Evolutionary conservation across 1,140 invertebrate species (phyloP), one percentile per base, ranked within the genome.

Genomic region (Lamellibrachia luymesi): DNA sequence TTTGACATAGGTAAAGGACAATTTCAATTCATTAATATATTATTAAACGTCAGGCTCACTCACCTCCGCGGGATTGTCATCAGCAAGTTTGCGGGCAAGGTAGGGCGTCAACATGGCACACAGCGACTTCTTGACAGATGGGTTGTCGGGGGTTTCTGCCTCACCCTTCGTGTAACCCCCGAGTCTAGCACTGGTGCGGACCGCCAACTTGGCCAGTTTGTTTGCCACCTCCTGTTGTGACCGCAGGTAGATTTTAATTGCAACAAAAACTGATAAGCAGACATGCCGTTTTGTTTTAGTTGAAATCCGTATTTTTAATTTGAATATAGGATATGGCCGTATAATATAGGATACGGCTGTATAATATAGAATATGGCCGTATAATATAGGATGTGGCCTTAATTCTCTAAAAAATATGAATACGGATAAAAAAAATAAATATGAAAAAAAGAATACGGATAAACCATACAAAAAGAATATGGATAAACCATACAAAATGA

Each of bases 31-130:
- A 90, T n/a, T 22, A 90, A n/a, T 22, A 17, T 90, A 1, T 17
- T 22, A 90, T 93, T 93, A 50, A 52, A 4, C 51, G 27, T 50
- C 13, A 80, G 64, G 64, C 13, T 10, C 89, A 93, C 96, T 95
- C 96, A 98, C 97, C 96, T 98, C 97, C 95, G 98, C 97, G 1
- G 98, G 97, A 92, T 97, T 97, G 50, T 97, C 97, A 50, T 97
- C 97, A 17, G 97, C 96, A 90, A 99, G 97, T 95, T 98, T 97
- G 94, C 97, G 97, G 25, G 98, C 97, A 52, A 99, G 96, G 96
- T 98, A 99, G 0, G 98, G 98, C 0, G 99, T 99, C 8, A 99
- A 96, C 91, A 99, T 96, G n/a, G 97, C 97, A 94, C 97, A 97
- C 2, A 98, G 95, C 95, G 97, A 97, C 94, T 97, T 97, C 94